Base-by-base conservation (phyloP, 2,888 invertebrate species). In the Operophtera brumata region DNA sequence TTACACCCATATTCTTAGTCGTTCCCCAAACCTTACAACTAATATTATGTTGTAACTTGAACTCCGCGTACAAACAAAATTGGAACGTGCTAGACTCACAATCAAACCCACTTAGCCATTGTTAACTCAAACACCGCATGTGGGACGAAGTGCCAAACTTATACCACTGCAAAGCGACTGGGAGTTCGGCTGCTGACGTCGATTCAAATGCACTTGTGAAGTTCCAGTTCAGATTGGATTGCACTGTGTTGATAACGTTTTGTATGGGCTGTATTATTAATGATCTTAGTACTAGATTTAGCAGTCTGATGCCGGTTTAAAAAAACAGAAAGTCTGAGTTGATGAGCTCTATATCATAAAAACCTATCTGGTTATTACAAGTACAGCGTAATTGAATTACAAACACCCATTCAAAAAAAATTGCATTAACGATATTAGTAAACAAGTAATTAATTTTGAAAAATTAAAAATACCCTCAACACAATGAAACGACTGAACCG, bases 41-140 rank as follows among this genome's bases (percentile, higher is more conserved):
- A 30, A 30, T 1, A 30, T 7, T 30, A 30, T 5, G 2, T 1
- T 9, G 30, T 30, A 30, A 9, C 7, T 9, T 8, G 2, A 26
- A 26, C 8, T 8, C 30, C 30, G 4, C 7, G 7, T 30, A 7
- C 9, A 8, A 7, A 8, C 5, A n/a, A 11, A 11, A 34, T 34
- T 7, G 42, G 26, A 41, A 34, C 43, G 46, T 47, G 52, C 45
- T 42, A 46, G 36, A 49, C 25, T 37, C 46, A 46, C 47, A 53
- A 57, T 57, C 53, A 53, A 44, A 34, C 42, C 39, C 51, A 39
- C 48, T 57, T 40, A 53, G 49, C 39, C 53, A 26, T 48, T 34
- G 49, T 53, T 57, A 53, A 53, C 43, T 43, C 41, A 10, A 41
- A 41, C 48, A 30, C 46, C 35, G 50, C 52, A 47, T 47, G 54